Percentiles rank a stretch among this genome's conserved stretches.
Conservation (phyloP, 1,140 invertebrate genomes). For the Nymphalis io region DNA sequence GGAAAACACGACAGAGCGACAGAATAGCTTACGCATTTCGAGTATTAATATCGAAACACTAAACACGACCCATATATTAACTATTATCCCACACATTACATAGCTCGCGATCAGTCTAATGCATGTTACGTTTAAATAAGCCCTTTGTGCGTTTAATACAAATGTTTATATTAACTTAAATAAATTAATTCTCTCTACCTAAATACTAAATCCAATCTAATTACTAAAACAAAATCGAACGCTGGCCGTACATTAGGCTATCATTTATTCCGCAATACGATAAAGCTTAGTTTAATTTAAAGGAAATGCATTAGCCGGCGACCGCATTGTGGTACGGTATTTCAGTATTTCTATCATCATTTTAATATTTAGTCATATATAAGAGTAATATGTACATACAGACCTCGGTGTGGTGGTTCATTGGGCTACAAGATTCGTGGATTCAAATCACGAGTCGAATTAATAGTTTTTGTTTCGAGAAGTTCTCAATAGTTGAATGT, state of each 20-base stretch:
- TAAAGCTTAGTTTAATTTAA: conserved; percentile 60
- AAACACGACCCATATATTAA: no score
- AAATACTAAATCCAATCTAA: conserved; percentile 11
- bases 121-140: conserved; percentile 1
- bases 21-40: no score
- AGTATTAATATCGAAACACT: no score
- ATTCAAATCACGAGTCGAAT: no score
- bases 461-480: no score
- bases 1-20: no score
- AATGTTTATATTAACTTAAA: conserved; percentile 13
- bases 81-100: no score
- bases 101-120: not conserved
- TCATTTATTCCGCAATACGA: conserved; percentile 38
- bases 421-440: no score
- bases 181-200: not conserved
- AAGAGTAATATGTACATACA: conserved; percentile 24
- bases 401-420: no score
- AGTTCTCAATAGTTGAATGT: no score
- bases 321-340: conserved; percentile 53
- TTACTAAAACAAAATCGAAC: conserved; percentile 42
- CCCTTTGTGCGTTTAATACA: conserved; percentile 1
- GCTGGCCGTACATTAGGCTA: conserved; percentile 31
- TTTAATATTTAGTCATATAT: conserved; percentile 54
- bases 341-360: conserved; percentile 45
- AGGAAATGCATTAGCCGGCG: conserved; percentile 56